phyloP scores from a whole-genome alignment of 2,888 invertebrate species.

The Polietes domitor region DNA sequence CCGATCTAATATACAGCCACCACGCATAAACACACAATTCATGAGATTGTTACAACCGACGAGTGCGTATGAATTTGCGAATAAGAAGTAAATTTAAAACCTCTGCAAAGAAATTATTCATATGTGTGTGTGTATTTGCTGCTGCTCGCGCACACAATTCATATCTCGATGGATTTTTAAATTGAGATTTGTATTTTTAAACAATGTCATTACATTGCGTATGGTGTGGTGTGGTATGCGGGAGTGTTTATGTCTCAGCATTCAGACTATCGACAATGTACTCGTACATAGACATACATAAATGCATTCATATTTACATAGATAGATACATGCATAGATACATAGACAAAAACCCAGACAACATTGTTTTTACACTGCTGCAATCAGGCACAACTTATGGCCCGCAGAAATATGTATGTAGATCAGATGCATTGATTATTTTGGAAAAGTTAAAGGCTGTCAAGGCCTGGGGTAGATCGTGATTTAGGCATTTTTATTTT shows the following conservation, averaged over 20 bases:
- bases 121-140: neutral
- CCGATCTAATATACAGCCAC: no score
- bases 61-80: neutral
- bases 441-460: neutral
- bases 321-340: neutral
- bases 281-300: neutral
- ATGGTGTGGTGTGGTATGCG: neutral
- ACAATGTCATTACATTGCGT: neutral
- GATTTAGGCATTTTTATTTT: no score
- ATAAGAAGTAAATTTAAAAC: neutral
- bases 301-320: no score
- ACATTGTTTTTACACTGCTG: neutral
- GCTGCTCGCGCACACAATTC: neutral
- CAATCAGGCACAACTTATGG: neutral
- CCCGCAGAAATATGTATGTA: neutral
- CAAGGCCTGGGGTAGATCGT: no score
- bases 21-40: neutral
- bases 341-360: conserved; percentile 17
- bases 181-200: neutral
- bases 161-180: neutral
- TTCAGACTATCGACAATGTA: neutral
- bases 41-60: neutral
- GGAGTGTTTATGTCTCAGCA: neutral
- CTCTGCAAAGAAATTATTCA: conserved; percentile 3
- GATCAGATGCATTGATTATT: neutral